A percentile compares a stretch with the other conserved stretches of the same genome.
Conservation (phyloP, 2,797 vertebrate species). For the Leuciscus waleckii region DNA sequence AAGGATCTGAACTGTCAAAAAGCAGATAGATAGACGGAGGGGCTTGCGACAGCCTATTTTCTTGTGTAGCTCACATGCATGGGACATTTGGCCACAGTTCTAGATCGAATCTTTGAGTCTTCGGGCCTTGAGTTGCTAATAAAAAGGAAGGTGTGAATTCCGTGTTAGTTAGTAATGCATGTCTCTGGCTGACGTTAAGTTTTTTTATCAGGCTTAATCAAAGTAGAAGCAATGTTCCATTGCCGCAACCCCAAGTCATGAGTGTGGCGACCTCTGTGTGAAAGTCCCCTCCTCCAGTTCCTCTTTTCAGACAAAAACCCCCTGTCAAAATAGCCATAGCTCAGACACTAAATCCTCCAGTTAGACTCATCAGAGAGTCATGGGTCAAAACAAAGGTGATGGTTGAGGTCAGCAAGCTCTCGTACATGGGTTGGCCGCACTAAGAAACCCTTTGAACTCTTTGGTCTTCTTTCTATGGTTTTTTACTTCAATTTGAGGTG, state of each 20-base stretch:
- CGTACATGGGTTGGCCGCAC: not conserved
- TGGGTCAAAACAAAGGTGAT: slow-evolving; percentile 24
- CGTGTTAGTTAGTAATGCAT: not conserved
- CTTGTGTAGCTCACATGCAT: not conserved
- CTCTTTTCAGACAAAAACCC: slow-evolving; percentile 69
- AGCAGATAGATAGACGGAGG: not conserved
- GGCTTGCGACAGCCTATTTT: not conserved
- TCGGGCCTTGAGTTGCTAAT: not conserved
- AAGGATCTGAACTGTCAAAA: slow-evolving; percentile 26
- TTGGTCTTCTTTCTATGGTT: not conserved
- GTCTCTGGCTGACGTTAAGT: not conserved
- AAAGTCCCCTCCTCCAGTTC: slow-evolving; percentile 71
- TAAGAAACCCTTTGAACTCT: slow-evolving; percentile 15
- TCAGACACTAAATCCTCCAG: slow-evolving; percentile 39
- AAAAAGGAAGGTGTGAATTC: slow-evolving; percentile 16
- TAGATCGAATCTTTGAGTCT: not conserved
- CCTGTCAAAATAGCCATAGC: slow-evolving; percentile 63
- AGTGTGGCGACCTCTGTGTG: slow-evolving; percentile 60
- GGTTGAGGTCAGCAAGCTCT: slow-evolving; percentile 5
- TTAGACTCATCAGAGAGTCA: slow-evolving; percentile 3
- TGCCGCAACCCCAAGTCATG: slow-evolving; percentile 58
- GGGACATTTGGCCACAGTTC: not conserved
- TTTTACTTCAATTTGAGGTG: not conserved
- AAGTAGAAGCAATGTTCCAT: slow-evolving; percentile 57
- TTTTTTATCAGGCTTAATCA: slow-evolving; percentile 64